These are phyloP conservation scores for Tupiocoris notatus DNA, from an alignment of 2,888 invertebrate species.

Conservation along the genomic window DNA sequence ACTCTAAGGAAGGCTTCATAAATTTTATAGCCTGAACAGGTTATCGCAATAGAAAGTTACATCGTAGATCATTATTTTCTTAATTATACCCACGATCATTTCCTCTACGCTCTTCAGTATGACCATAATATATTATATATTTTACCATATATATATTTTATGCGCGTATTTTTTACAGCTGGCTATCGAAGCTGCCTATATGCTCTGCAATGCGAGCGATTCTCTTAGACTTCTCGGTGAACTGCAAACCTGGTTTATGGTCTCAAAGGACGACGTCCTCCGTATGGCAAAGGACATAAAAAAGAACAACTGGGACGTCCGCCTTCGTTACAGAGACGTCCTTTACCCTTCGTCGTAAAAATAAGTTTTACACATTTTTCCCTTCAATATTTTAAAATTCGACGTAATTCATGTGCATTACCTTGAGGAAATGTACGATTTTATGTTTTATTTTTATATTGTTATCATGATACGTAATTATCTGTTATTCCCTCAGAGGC, in stretches of 20 bases:
- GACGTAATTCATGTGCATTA: too few relatives aligned
- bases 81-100: too few relatives aligned
- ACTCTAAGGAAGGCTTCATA: too few relatives aligned
- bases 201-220: conserved; percentile 42
- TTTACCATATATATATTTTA: background rate
- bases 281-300: conserved; percentile 44
- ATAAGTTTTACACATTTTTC: background rate
- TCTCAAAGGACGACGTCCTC: conserved; percentile 38
- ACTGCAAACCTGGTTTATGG: conserved; percentile 44
- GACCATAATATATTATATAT: background rate
- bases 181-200: conserved; percentile 44
- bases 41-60: too few relatives aligned
- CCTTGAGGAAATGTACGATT: too few relatives aligned
- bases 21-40: too few relatives aligned
- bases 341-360: conserved; percentile 30
- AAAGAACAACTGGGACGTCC: conserved; percentile 44
- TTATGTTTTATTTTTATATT: too few relatives aligned
- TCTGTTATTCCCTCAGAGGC: too few relatives aligned
- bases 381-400: too few relatives aligned
- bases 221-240: conserved; percentile 43
- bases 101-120: too few relatives aligned
- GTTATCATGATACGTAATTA: too few relatives aligned
- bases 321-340: conserved; percentile 39
- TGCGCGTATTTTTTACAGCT: conserved; percentile 40
- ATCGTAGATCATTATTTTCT: too few relatives aligned